Base-by-base conservation (phyloP, 2,113 vertebrate genomes). In the Hydrochoerus hydrochaeris region DNA sequence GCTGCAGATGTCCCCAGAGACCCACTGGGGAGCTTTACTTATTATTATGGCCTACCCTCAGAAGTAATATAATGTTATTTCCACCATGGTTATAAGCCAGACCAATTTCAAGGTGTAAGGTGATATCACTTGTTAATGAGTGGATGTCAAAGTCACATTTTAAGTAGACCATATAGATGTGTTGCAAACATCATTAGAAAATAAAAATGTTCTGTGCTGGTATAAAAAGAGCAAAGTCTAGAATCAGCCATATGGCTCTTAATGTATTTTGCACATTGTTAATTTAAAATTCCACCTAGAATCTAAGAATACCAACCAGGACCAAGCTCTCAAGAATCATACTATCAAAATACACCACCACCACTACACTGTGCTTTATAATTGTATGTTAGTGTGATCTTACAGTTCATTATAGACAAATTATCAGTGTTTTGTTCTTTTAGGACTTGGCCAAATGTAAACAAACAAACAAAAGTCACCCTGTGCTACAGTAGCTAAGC, bases 401-500 rank as follows among this genome's bases (percentile, higher is more conserved):
- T 85, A n/a, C 1, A 46, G 0, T 75, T 81, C 22, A 32, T 1
- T 41, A 17, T 35, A 92, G 46, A 89, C 78, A 96, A 32, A 49
- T 82, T 67, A 69, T 69, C n/a, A 54, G 58, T 81, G 57, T 77
- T 93, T 58, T 81, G 5, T 89, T 30, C 52, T 57, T 67, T 94
- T 52, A 92, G 30, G 54, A 95, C n/a, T 92, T 83, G 54, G 24
- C 63, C 78, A 88, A 62, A 88, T 63, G 44, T 24, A 75, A 75
- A 24, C n/a, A 41, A 73, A 24, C 38, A 95, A 95, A 80, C 35
- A 92, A 91, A 65, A 81, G 20, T n/a, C 19, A 85, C 5, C 54
- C 30, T 90, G 83, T 85, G 22, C 30, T 93, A 90, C 7, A 60
- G 13, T 69, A 94, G 9, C 35, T 91, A 90, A 95, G n/a, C 71